These are phyloP conservation scores for Gambelia wislizenii DNA, from an alignment of 2,797 vertebrate genomes.

Conservation along the genomic window DNA sequence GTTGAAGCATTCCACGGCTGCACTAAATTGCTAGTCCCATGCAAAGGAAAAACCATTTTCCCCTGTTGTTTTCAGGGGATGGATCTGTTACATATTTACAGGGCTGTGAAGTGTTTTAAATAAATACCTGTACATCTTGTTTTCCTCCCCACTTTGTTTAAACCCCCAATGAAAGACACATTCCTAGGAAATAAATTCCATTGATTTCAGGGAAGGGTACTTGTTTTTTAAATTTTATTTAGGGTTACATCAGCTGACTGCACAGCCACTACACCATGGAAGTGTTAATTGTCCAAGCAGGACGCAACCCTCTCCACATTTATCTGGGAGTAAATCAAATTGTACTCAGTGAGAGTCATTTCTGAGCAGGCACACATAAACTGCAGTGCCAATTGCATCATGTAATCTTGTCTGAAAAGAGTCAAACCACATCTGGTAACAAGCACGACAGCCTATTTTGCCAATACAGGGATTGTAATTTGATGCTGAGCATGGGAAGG, in stretches of 20 bases:
- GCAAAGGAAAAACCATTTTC: slow-evolving; percentile 76
- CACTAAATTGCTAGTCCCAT: slow-evolving; percentile 80
- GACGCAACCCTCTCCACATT: background rate
- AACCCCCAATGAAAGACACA: background rate
- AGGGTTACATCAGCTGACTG: background rate
- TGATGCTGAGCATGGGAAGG: background rate
- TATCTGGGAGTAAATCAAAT: background rate
- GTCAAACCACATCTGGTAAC: background rate
- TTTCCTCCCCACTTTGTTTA: background rate
- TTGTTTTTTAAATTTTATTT: too few relatives aligned
- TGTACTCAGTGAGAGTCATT: background rate
- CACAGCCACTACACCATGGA: slow-evolving; percentile 16
- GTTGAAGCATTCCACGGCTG: slow-evolving; percentile 70
- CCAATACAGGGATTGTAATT: background rate
- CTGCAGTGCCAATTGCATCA: background rate
- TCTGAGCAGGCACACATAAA: background rate
- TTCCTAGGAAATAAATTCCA: background rate
- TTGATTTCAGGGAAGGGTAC: background rate
- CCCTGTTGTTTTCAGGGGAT: slow-evolving; percentile 73
- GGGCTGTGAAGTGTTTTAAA: slow-evolving; percentile 55
- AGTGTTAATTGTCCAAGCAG: background rate
- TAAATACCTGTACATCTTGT: slow-evolving; percentile 42
- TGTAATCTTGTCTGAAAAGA: background rate
- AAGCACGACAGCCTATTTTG: background rate
- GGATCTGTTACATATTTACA: slow-evolving; percentile 48